phyloP scores from a whole-genome alignment of 2,113 vertebrate genomes.

The Calyptomena viridis region DNA sequence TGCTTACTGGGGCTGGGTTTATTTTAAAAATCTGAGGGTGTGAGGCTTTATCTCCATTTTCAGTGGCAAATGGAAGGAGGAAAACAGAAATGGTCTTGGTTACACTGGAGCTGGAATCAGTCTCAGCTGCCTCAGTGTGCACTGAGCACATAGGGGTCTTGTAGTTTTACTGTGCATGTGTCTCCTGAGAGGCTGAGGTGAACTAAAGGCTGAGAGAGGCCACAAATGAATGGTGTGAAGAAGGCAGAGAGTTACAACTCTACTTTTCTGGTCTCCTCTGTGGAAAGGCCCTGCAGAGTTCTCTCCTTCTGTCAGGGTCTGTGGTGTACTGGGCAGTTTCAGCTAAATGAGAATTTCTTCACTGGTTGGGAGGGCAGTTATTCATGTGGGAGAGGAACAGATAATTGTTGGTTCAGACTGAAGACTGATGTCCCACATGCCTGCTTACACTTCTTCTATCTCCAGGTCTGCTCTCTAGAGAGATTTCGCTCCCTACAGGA shows the following conservation, averaged over 20 bases:
- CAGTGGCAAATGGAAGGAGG: not conserved
- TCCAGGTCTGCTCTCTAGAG: slow-evolving; percentile 85
- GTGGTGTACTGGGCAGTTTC: not conserved
- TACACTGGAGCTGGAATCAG: not conserved
- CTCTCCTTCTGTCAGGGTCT: not conserved
- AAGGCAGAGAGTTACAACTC: not conserved
- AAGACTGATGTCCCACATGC: not conserved
- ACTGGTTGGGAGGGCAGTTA: not conserved
- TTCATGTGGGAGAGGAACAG: not conserved
- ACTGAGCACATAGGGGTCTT: not conserved
- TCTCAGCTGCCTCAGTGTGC: not conserved
- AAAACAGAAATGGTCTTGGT: not conserved
- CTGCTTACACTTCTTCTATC: not conserved
- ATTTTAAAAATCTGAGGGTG: not conserved
- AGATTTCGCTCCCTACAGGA: slow-evolving; percentile 91
- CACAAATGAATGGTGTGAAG: not conserved
- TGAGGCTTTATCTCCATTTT: not conserved
- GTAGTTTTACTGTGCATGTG: not conserved
- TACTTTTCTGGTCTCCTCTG: not conserved
- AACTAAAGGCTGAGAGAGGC: not conserved
- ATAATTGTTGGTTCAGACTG: not conserved
- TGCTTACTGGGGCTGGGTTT: not conserved
- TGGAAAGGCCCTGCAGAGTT: not conserved
- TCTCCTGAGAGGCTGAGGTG: not conserved
- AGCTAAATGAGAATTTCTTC: not conserved